These are phyloP conservation scores for Sakesphorus luctuosus DNA, from an alignment of 2,113 vertebrate species.

Conservation along the genomic window DNA sequence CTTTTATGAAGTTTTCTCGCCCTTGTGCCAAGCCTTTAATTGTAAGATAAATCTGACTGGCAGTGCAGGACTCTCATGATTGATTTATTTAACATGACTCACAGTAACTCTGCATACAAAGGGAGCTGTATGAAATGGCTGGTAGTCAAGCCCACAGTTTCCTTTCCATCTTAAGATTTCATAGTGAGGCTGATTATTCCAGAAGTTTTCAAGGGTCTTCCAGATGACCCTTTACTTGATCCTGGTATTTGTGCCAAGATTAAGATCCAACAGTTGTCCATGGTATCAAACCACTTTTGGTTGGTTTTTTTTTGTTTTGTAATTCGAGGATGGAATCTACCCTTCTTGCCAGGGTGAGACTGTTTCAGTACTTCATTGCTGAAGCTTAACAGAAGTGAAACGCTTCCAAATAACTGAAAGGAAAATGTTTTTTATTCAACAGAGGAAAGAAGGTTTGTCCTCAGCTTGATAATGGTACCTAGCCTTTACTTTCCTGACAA, in stretches of 20 bases:
- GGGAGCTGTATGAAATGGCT: constrained; percentile 3
- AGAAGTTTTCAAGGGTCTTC: background rate
- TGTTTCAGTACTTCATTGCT: constrained; percentile 7
- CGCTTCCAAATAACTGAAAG: background rate
- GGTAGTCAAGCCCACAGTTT: background rate
- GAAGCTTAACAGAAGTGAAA: background rate
- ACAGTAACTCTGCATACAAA: constrained; percentile 56
- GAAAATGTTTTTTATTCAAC: background rate
- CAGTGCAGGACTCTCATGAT: constrained; percentile 63
- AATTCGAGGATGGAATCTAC: background rate
- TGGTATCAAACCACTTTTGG: background rate
- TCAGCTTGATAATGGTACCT: background rate
- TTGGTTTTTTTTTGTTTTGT: background rate
- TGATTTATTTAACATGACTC: constrained; percentile 70
- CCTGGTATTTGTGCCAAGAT: background rate
- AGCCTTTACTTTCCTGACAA: background rate
- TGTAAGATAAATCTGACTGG: constrained; percentile 73
- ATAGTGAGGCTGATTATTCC: background rate
- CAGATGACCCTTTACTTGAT: background rate
- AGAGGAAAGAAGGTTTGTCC: background rate
- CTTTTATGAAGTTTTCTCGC: constrained; percentile 62
- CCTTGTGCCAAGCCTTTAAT: constrained; percentile 73
- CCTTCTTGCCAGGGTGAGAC: background rate
- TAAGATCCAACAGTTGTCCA: background rate
- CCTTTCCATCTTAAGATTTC: background rate